These are phyloP conservation scores for Gymnodraco acuticeps DNA, from an alignment of 2,797 vertebrate genomes.

Conservation along the genomic window DNA sequence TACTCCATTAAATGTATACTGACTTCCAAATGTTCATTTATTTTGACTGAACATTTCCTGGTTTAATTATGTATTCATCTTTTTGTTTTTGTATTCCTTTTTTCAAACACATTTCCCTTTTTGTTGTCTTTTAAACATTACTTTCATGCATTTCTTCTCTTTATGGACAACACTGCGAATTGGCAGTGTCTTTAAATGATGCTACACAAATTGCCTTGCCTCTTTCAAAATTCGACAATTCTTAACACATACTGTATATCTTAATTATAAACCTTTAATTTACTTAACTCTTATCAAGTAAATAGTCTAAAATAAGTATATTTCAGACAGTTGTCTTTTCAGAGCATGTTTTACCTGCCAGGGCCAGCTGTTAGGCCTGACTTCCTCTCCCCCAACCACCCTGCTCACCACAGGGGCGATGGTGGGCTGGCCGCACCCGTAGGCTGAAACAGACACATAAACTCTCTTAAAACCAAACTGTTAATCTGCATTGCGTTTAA, in stretches of 20 bases:
- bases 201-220: neutral
- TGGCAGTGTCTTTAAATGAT: neutral
- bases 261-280: neutral
- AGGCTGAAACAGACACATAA: conserved; percentile 66
- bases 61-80: neutral
- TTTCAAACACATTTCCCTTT: neutral
- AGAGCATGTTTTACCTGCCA: conserved; percentile 81
- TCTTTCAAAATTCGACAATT: neutral
- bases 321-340: neutral
- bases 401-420: conserved; percentile 70
- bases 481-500: neutral
- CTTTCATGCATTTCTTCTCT: neutral
- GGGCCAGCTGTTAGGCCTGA: conserved; percentile 83
- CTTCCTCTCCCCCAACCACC: conserved; percentile 85
- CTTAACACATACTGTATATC: neutral
- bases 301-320: neutral
- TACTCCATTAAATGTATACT: neutral
- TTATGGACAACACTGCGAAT: neutral
- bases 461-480: neutral
- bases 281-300: neutral
- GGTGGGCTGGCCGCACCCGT: conserved; percentile 83
- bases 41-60: neutral
- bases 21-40: no score
- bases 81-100: conserved; percentile 2
- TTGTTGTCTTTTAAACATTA: neutral